A percentile compares a stretch with the other conserved stretches of the same genome.
These are phyloP conservation scores for Picus viridis DNA, from an alignment of 2,797 vertebrate species.

Conservation along the genomic window DNA sequence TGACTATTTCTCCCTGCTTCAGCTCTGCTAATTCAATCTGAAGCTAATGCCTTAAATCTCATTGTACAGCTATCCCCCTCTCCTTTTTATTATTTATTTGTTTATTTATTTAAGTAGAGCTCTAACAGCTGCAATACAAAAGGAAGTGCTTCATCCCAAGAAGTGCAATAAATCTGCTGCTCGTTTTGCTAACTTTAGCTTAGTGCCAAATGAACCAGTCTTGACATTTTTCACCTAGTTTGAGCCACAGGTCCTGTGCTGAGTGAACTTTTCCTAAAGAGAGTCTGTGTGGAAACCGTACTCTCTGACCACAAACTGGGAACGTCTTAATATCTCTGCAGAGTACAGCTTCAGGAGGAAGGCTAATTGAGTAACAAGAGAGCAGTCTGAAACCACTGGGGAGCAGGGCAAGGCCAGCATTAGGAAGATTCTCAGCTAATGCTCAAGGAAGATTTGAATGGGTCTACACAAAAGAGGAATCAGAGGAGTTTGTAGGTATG, in stretches of 20 bases:
- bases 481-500: background rate
- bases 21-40: background rate
- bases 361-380: background rate
- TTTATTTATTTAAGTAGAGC: background rate
- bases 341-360: background rate
- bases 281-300: background rate
- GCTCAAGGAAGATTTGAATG: background rate
- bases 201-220: background rate
- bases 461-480: background rate
- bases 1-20: background rate
- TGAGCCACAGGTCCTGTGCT: background rate
- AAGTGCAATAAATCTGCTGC: background rate
- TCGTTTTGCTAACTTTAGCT: background rate
- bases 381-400: background rate
- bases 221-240: background rate
- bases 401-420: background rate
- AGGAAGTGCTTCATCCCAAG: background rate
- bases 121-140: background rate
- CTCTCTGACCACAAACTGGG: background rate
- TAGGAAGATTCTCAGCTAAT: background rate
- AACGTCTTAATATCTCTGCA: background rate
- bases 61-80: background rate
- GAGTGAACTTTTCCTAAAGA: background rate
- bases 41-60: background rate
- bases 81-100: background rate